A percentile compares a stretch with the other conserved stretches of the same genome.
phyloP scores from a whole-genome alignment of 1,140 invertebrate species.

The Trichonephila clavata region DNA sequence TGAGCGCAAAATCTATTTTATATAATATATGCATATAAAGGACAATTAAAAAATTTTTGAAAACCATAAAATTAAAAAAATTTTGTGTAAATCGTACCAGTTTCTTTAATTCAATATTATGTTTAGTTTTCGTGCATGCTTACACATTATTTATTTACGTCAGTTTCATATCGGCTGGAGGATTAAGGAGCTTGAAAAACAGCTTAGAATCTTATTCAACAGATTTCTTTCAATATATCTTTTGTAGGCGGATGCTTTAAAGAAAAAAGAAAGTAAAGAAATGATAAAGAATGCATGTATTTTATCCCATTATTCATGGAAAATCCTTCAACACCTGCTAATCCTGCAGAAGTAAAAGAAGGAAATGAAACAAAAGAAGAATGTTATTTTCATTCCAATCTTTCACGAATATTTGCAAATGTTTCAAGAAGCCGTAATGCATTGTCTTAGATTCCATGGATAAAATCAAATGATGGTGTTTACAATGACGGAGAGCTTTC shows the following conservation, averaged over 20 bases:
- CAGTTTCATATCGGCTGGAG: no score
- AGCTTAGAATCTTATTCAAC: not conserved
- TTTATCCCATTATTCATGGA: not conserved
- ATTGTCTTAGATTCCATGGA: not conserved
- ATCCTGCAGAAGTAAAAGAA: not conserved
- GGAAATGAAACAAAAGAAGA: not conserved
- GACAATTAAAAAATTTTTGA: no score
- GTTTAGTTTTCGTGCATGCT: no score
- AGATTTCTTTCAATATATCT: not conserved
- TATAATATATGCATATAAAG: no score
- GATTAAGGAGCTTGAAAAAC: not conserved
- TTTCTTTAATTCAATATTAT: no score
- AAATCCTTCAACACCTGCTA: not conserved
- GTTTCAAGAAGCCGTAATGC: not conserved
- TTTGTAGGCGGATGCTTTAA: not conserved
- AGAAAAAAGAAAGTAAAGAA: not conserved
- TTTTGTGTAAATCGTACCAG: no score
- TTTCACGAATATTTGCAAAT: not conserved
- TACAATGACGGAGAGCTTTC: not conserved
- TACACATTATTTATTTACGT: no score
- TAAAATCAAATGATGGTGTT: not conserved
- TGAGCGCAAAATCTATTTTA: no score
- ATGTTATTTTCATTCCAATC: not conserved
- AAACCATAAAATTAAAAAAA: no score
- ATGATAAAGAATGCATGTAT: not conserved